Conservation (phyloP, 2,113 vertebrate species). For the Thamnaconus septentrionalis region DNA sequence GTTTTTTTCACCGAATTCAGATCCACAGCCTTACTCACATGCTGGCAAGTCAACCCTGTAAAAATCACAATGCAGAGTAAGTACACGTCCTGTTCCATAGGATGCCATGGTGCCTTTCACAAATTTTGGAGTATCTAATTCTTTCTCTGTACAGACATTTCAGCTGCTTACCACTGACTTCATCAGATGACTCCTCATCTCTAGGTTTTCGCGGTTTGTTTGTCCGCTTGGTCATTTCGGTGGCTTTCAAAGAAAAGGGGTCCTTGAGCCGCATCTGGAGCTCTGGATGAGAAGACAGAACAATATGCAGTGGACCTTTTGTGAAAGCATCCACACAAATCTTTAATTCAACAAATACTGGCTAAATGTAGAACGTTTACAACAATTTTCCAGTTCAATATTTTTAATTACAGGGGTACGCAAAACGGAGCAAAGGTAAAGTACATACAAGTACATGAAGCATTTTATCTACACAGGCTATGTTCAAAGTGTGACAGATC, state of each 20-base stretch:
- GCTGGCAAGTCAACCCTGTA: slow-evolving; percentile 90
- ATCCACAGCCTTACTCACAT: slow-evolving; percentile 89
- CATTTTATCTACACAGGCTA: too few relatives aligned
- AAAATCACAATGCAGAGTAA: background rate
- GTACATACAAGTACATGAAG: too few relatives aligned
- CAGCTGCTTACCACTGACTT: slow-evolving; percentile 84
- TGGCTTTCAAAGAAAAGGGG: slow-evolving; percentile 82
- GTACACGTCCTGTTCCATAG: too few relatives aligned
- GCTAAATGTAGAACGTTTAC: too few relatives aligned
- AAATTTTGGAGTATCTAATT: background rate
- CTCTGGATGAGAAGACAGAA: slow-evolving; percentile 47
- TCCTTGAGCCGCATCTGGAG: slow-evolving; percentile 98
- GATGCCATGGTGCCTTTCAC: too few relatives aligned
- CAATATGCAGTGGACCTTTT: too few relatives aligned
- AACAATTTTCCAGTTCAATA: too few relatives aligned
- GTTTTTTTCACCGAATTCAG: slow-evolving; percentile 89
- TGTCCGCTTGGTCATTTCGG: slow-evolving; percentile 89
- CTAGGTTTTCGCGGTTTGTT: slow-evolving; percentile 84
- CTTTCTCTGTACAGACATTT: background rate
- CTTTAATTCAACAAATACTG: too few relatives aligned
- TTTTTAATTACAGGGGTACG: too few relatives aligned
- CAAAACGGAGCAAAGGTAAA: too few relatives aligned
- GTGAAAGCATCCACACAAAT: too few relatives aligned
- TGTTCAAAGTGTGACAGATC: too few relatives aligned
- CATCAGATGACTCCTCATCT: slow-evolving; percentile 97